Conservation (phyloP, 2,113 vertebrate genomes). For the Lycocorax pyrrhopterus region DNA sequence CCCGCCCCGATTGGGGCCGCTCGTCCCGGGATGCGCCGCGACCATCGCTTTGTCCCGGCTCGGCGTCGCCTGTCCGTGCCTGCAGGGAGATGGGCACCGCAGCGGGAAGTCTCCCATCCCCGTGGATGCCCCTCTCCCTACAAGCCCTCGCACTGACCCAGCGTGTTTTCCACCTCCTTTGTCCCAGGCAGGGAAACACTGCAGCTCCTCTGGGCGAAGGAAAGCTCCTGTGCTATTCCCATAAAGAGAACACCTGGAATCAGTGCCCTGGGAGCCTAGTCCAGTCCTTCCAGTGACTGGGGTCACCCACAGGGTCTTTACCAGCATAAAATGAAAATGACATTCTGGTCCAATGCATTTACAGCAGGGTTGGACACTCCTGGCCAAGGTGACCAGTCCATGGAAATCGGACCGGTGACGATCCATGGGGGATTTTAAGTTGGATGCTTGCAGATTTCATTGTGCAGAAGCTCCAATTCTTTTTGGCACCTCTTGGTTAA, state of each 20-base stretch:
- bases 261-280: not conserved
- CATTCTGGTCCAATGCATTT: not conserved
- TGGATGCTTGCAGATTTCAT: conserved; percentile 89
- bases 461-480: conserved; percentile 84
- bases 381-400: conserved; percentile 54
- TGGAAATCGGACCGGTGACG: conserved; percentile 61
- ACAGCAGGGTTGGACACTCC: not conserved
- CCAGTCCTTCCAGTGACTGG: not conserved
- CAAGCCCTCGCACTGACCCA: conserved; percentile 84
- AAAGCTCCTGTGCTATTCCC: not conserved
- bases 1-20: not conserved
- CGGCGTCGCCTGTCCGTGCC: not conserved
- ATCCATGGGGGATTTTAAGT: conserved; percentile 55
- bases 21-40: too few species aligned
- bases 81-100: not conserved
- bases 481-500: conserved; percentile 92
- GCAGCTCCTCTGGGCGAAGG: not conserved
- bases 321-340: not conserved
- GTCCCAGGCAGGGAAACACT: conserved; percentile 85
- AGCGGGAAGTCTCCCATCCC: conserved; percentile 33
- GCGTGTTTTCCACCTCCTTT: conserved; percentile 81
- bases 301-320: not conserved
- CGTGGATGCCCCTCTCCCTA: conserved; percentile 73
- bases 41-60: not conserved
- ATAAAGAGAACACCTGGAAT: not conserved